phyloP scores from a whole-genome alignment of 1,140 invertebrate genomes.

The Cardiocondyla obscurior region DNA sequence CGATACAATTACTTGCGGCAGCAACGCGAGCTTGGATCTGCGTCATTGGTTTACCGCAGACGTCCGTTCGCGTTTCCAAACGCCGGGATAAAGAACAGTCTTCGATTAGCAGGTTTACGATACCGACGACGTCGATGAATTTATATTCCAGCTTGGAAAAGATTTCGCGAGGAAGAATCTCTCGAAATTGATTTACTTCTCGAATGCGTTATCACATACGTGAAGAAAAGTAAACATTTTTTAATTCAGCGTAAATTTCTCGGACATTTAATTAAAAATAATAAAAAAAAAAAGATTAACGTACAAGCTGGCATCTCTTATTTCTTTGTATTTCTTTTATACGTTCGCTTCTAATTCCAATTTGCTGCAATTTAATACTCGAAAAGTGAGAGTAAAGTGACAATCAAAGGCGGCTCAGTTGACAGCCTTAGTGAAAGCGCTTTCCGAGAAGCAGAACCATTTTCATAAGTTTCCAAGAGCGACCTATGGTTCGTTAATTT shows the following conservation, averaged over 20 bases:
- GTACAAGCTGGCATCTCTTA: neutral
- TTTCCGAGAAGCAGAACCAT: constrained; percentile 16
- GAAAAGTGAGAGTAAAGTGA: constrained; percentile 13
- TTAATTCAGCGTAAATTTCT: too few species aligned
- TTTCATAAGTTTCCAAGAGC: constrained; percentile 17
- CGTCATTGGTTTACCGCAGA: constrained; percentile 60
- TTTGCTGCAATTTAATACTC: neutral
- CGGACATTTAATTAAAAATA: neutral
- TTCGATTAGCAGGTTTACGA: constrained; percentile 18
- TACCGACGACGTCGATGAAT: neutral
- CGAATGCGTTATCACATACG: neutral
- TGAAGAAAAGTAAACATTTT: too few species aligned
- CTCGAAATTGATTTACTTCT: neutral
- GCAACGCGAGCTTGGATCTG: constrained; percentile 29
- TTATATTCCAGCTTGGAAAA: constrained; percentile 1
- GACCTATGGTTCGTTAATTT: constrained; percentile 8
- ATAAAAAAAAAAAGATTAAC: neutral
- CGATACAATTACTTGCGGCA: constrained; percentile 63
- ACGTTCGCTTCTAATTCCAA: neutral
- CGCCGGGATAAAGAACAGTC: constrained; percentile 24
- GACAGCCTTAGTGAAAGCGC: constrained; percentile 27
- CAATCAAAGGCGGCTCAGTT: neutral
- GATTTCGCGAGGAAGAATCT: neutral
- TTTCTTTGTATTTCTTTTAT: neutral
- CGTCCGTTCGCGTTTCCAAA: constrained; percentile 60